phyloP scores from a whole-genome alignment of 1,140 invertebrate species.

The Diorhabda sublineata region DNA sequence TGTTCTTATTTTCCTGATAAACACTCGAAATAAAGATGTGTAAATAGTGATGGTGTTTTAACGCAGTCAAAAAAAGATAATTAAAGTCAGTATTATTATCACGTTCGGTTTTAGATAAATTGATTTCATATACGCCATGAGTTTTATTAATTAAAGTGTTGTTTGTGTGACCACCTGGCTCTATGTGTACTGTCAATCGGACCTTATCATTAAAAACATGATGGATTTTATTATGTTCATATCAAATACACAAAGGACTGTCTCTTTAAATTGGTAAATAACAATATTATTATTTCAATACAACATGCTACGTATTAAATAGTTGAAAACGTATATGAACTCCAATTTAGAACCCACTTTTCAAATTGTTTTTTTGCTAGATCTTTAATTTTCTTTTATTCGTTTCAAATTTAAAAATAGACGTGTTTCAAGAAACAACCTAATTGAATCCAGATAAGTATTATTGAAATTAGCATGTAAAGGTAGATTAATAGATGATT shows the following conservation, averaged over 20 bases:
- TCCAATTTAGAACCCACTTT: conserved; percentile 6
- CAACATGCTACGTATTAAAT: conserved; percentile 20
- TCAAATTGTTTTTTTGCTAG: neutral
- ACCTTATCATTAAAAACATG: conserved; percentile 33
- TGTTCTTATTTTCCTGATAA: too few relatives aligned
- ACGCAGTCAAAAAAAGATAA: too few relatives aligned
- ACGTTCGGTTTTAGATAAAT: too few relatives aligned
- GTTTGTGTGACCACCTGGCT: conserved; percentile 39
- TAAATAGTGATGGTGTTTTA: too few relatives aligned
- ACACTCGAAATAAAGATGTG: too few relatives aligned
- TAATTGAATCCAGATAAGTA: neutral
- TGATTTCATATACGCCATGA: too few relatives aligned
- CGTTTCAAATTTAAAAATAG: neutral
- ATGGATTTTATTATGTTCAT: conserved; percentile 33
- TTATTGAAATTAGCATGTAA: too few relatives aligned
- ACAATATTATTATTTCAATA: conserved; percentile 12
- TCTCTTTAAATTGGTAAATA: conserved; percentile 36
- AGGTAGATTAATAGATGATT: too few relatives aligned
- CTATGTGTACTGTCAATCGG: conserved; percentile 28
- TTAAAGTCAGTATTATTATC: too few relatives aligned
- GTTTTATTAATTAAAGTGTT: conserved; percentile 18
- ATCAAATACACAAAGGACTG: conserved; percentile 32
- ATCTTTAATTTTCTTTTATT: conserved; percentile 5
- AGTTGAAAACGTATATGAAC: conserved; percentile 15
- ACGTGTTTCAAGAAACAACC: neutral